Conservation (phyloP, 2,797 vertebrate genomes). For the Eospalax fontanierii region DNA sequence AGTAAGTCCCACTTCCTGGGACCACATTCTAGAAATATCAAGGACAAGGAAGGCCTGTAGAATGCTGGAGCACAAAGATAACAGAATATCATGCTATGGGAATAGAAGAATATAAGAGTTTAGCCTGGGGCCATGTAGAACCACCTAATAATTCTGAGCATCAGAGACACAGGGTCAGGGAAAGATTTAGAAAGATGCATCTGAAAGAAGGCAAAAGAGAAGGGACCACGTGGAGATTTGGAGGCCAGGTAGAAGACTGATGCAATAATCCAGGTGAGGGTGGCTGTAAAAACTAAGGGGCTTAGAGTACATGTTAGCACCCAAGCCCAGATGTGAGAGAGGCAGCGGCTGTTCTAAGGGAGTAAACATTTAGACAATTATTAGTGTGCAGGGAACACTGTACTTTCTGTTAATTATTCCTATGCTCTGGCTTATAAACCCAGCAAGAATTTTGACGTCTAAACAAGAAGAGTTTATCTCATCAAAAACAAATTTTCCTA, state of each 20-base stretch:
- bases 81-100: fast-evolving
- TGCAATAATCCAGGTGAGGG: not conserved
- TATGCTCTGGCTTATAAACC: conserved; percentile 12
- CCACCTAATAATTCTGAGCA: not conserved
- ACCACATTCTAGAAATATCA: not conserved
- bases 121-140: not conserved
- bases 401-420: conserved; percentile 46
- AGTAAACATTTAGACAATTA: conserved; percentile 8
- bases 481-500: conserved; percentile 44
- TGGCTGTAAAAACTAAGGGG: not conserved
- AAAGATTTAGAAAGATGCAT: not conserved
- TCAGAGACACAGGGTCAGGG: not conserved
- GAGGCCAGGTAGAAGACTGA: not conserved
- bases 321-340: conserved; percentile 19
- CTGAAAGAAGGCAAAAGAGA: not conserved
- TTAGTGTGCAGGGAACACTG: not conserved
- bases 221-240: not conserved
- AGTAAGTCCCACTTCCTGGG: not conserved
- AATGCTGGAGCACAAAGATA: not conserved
- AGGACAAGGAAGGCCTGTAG: not conserved
- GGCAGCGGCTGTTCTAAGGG: not conserved
- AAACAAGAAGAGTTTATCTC: conserved; percentile 33
- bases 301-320: not conserved
- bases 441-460: conserved; percentile 39
- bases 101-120: not conserved